phyloP scores from a whole-genome alignment of 2,797 vertebrate species.

The Hozukius guyotensis region DNA sequence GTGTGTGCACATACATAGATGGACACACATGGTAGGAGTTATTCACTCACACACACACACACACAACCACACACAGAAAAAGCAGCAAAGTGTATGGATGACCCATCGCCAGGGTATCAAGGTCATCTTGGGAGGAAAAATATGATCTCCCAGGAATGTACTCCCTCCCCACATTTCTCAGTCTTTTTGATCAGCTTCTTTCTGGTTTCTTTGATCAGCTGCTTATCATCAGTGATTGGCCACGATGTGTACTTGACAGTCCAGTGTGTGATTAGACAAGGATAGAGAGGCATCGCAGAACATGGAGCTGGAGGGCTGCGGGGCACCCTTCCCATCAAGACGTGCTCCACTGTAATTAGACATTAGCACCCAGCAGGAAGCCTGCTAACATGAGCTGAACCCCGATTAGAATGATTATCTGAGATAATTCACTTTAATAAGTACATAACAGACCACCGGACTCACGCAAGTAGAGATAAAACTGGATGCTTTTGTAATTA shows the following conservation, averaged over 20 bases:
- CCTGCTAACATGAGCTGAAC: slow-evolving; percentile 78
- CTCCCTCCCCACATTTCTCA: slow-evolving; percentile 42
- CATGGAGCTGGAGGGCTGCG: slow-evolving; percentile 64
- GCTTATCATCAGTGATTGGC: slow-evolving; percentile 74
- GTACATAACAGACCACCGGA: slow-evolving; percentile 74
- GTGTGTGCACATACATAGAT: background rate
- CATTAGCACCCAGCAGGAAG: slow-evolving; percentile 83
- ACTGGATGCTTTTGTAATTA: slow-evolving; percentile 74
- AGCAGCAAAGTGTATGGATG: slow-evolving; percentile 5
- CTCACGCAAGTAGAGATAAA: slow-evolving; percentile 69
- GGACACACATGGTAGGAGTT: background rate
- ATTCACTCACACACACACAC: background rate
- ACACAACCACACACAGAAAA: background rate
- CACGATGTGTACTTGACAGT: slow-evolving; percentile 73
- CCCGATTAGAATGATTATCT: slow-evolving; percentile 81
- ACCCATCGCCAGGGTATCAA: slow-evolving; percentile 53
- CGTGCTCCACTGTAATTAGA: slow-evolving; percentile 80
- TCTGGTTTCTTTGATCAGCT: slow-evolving; percentile 70
- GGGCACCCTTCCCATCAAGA: slow-evolving; percentile 77
- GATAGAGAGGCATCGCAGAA: slow-evolving; percentile 60
- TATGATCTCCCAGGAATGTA: slow-evolving; percentile 34
- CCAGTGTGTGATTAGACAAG: slow-evolving; percentile 73
- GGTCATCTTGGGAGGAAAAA: slow-evolving; percentile 54
- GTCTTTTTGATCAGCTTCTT: slow-evolving; percentile 73
- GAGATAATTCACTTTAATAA: slow-evolving; percentile 82